Evolutionary conservation across 2,797 vertebrate genomes (phyloP).

Genomic region (Epinephelus awoara): DNA sequence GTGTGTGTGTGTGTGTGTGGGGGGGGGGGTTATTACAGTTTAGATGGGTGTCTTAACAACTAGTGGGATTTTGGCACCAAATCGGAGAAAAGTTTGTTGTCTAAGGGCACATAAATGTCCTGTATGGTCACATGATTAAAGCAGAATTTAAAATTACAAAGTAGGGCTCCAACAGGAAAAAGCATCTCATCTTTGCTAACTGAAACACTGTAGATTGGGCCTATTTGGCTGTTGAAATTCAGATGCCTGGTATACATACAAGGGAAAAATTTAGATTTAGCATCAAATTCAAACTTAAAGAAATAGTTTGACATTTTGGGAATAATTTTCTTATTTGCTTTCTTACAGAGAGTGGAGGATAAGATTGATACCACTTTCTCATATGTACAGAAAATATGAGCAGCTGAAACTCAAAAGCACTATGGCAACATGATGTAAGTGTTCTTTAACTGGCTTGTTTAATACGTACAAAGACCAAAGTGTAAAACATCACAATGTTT

Average conservation of each 20-base stretch:
- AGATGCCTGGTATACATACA: not conserved
- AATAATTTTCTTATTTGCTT: not conserved
- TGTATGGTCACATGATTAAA: not conserved
- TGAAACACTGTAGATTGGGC: too few species aligned
- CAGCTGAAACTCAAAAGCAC: not conserved
- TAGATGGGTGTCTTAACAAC: not conserved
- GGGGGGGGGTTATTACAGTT: not conserved
- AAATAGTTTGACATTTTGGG: not conserved
- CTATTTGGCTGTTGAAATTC: not conserved
- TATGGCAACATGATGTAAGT: not conserved
- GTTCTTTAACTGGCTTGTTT: not conserved
- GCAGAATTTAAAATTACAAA: not conserved
- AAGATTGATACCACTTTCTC: not conserved
- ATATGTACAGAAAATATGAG: not conserved
- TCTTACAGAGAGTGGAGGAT: not conserved
- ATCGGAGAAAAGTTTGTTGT: not conserved
- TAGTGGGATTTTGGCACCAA: slow-evolving; percentile 31
- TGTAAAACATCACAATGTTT: not conserved
- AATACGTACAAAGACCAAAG: not conserved
- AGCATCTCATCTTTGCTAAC: not conserved
- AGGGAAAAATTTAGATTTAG: not conserved
- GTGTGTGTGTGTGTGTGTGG: not conserved
- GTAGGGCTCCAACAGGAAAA: not conserved
- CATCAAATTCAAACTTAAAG: not conserved
- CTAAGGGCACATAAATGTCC: not conserved